Percentiles rank a stretch among this genome's conserved stretches.
These are phyloP conservation scores for Odontomachus brunneus DNA, from an alignment of 1,140 invertebrate species.

Conservation along the genomic window DNA sequence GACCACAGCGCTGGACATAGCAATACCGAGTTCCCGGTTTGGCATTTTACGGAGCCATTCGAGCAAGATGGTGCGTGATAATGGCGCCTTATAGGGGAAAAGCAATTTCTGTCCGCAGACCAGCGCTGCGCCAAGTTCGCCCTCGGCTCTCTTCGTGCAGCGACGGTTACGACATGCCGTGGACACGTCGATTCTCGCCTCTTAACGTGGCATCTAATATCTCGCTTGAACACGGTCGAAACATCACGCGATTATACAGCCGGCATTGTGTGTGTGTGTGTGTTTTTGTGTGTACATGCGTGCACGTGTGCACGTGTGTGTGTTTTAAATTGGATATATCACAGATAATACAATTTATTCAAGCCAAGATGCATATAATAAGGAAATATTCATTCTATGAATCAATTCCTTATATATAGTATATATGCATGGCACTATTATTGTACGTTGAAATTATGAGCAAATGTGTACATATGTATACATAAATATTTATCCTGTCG, in stretches of 20 bases:
- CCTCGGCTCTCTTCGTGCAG: slow-evolving; percentile 39
- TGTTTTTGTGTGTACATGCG: no score
- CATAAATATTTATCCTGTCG: not conserved
- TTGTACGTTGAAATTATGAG: not conserved
- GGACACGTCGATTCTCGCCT: slow-evolving; percentile 77
- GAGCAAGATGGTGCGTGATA: slow-evolving; percentile 84
- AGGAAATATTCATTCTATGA: not conserved
- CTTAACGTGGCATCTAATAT: slow-evolving; percentile 78
- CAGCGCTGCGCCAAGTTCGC: slow-evolving; percentile 34
- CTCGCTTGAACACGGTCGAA: not conserved
- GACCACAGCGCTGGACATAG: slow-evolving; percentile 81
- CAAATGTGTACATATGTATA: not conserved
- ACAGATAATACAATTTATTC: slow-evolving; percentile 34
- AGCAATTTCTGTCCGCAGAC: slow-evolving; percentile 81
- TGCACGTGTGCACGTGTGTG: no score
- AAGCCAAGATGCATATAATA: not conserved
- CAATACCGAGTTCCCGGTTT: slow-evolving; percentile 77
- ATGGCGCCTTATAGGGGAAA: slow-evolving; percentile 83
- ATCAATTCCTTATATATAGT: no score
- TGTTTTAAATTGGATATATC: slow-evolving; percentile 12
- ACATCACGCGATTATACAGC: slow-evolving; percentile 15
- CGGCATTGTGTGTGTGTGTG: no score
- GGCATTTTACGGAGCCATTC: slow-evolving; percentile 83
- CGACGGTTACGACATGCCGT: slow-evolving; percentile 72
- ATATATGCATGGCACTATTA: not conserved